Evolutionary conservation across 1,140 invertebrate genomes (phyloP), one percentile per base, ranked within the genome.

Genomic region (Sitodiplosis mosellana): DNA sequence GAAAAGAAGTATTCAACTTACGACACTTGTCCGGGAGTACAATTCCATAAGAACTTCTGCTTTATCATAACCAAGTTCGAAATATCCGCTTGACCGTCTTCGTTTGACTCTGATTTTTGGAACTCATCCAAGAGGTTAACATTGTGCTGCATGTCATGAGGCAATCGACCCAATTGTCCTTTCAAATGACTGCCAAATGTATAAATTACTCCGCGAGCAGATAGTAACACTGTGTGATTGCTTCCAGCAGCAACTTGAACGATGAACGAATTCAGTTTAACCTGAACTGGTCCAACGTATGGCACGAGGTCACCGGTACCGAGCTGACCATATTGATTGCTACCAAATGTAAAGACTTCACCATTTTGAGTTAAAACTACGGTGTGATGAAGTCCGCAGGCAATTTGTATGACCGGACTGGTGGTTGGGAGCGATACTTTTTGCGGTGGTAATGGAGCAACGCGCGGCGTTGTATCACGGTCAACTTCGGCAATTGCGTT

Each of bases 101-200:
- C 47, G 20, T 43, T 21, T 14, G 12, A 3, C 2, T 43, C 41
- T 4, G 15, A 43, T 43, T 43, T 43, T 12, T 21, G n/a, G 5
- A 21, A 43, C 5, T 43, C 41, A 18, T 43, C 41, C 5, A 18
- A 12, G 20, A 12, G 20, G 20, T 48, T 43, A 1, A 22, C 50
- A 49, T 55, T 49, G 38, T 68, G 65, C 2, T 67, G 61, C 11
- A 57, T 57, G 48, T 64, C 62, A 20, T 57, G 60, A 27, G 62
- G 61, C 46, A 64, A 17, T 52, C 90, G 73, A 6, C 89, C 88
- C n/a, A 96, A 68, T 54, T 94, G 87, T 41, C 87, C 87, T 70
- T 91, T 92, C 80, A 87, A 58, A 67, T 88, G 81, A 56, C 78
- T 84, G 41, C 94, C 94, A 66, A 91, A 95, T 0, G 93, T 95